Conservation (phyloP, 2,797 vertebrate species). For the Echeneis naucrates region DNA sequence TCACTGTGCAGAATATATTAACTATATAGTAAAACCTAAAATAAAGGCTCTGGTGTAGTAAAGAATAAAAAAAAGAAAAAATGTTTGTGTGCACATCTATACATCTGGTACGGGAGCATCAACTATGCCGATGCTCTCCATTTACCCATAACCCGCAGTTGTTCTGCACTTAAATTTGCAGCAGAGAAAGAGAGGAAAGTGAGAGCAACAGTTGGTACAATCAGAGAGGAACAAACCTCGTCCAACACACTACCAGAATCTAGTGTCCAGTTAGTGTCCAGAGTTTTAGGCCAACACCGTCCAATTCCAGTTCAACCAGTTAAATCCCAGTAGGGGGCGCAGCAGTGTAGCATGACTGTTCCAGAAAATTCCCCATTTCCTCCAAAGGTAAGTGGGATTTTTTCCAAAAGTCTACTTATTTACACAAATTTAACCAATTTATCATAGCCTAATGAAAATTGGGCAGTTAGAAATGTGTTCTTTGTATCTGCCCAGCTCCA, state of each 20-base stretch:
- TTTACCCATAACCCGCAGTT: conserved; percentile 58
- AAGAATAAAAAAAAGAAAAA: conserved; percentile 12
- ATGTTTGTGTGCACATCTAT: conserved; percentile 37
- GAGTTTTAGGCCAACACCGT: conserved; percentile 58
- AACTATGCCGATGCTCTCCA: conserved; percentile 11
- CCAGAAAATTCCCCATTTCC: conserved; percentile 34
- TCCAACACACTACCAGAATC: conserved; percentile 21
- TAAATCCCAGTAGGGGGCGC: conserved; percentile 80
- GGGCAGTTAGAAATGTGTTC: background rate
- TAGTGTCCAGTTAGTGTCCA: conserved; percentile 43
- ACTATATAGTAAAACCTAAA: conserved; percentile 37
- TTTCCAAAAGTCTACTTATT: conserved; percentile 20
- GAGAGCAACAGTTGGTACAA: conserved; percentile 35
- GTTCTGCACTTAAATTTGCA: conserved; percentile 16
- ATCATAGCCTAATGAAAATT: conserved; percentile 15
- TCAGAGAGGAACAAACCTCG: conserved; percentile 34
- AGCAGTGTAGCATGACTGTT: conserved; percentile 57
- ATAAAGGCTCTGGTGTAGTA: conserved; percentile 13
- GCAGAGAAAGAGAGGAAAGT: conserved; percentile 3
- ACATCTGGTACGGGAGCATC: conserved; percentile 33
- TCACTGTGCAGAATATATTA: conserved; percentile 51
- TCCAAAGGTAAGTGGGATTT: conserved; percentile 32
- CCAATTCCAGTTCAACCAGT: conserved; percentile 76
- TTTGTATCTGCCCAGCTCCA: background rate
- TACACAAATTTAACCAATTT: conserved; percentile 7